phyloP scores from a whole-genome alignment of 2,888 invertebrate genomes.

The Resseliella maxima region DNA sequence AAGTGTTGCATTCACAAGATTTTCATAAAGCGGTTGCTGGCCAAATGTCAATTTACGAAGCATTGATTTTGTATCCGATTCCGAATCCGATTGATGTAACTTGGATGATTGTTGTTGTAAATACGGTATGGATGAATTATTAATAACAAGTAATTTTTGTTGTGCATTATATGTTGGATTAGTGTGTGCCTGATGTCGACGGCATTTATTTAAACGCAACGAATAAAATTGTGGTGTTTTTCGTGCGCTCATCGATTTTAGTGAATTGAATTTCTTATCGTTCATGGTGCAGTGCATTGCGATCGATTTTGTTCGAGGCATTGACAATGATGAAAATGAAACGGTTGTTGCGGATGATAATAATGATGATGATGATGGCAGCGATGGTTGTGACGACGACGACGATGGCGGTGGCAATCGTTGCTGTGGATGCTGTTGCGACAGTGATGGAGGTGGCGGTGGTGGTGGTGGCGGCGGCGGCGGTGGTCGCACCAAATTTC shows the following conservation, averaged over 20 bases:
- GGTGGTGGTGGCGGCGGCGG: constrained; percentile 6
- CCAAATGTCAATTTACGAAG: constrained; percentile 63
- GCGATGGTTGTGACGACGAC: neutral
- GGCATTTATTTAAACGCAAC: constrained; percentile 63
- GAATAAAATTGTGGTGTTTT: constrained; percentile 60
- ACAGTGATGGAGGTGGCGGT: neutral
- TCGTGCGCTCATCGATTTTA: constrained; percentile 62
- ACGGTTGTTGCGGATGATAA: neutral
- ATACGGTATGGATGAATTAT: constrained; percentile 52
- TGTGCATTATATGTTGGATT: constrained; percentile 33
- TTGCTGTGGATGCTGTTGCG: neutral
- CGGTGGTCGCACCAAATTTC: constrained; percentile 2
- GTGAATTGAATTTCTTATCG: constrained; percentile 57
- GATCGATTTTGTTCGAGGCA: constrained; percentile 50
- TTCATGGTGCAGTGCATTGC: constrained; percentile 23
- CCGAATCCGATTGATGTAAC: constrained; percentile 11
- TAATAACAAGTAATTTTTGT: constrained; percentile 46
- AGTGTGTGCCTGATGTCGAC: constrained; percentile 67
- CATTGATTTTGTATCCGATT: neutral
- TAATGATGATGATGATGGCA: too few species aligned
- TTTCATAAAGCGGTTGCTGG: constrained; percentile 71
- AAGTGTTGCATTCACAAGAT: constrained; percentile 76
- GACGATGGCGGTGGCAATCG: neutral
- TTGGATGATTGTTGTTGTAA: constrained; percentile 13
- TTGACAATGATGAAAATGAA: constrained; percentile 14